Conservation (phyloP, 2,797 vertebrate species). For the Orestias chungarensis region DNA sequence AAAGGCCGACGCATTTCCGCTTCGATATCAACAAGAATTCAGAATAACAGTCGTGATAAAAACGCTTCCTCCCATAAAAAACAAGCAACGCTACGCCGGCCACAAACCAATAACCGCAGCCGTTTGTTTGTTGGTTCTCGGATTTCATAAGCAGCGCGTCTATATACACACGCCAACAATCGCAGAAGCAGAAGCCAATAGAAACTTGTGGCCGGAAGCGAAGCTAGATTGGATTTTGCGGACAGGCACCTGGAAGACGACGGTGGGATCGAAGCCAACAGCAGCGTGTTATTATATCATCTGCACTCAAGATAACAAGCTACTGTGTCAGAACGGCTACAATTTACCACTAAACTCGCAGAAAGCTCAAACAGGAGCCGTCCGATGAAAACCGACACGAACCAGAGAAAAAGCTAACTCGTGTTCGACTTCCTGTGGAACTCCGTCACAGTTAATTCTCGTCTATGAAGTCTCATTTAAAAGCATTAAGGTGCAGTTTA, state of each 20-base stretch:
- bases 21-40: slow-evolving; percentile 8
- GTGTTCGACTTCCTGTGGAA: background rate
- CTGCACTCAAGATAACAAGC: background rate
- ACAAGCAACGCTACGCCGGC: background rate
- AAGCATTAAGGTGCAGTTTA: slow-evolving; percentile 60
- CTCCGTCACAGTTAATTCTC: slow-evolving; percentile 34
- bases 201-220: slow-evolving; percentile 36
- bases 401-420: background rate
- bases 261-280: no score
- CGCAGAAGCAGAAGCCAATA: slow-evolving; percentile 28
- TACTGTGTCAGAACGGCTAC: background rate
- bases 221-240: slow-evolving; percentile 29
- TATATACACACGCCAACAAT: slow-evolving; percentile 61
- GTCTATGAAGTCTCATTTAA: slow-evolving; percentile 29
- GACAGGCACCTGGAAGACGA: slow-evolving; percentile 62
- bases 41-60: slow-evolving; percentile 54
- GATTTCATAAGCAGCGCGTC: slow-evolving; percentile 42
- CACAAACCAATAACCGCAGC: background rate
- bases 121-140: slow-evolving; percentile 21
- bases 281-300: no score
- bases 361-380: slow-evolving; percentile 9
- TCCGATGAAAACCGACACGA: background rate
- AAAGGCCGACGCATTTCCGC: slow-evolving; percentile 55
- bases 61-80: slow-evolving; percentile 41
- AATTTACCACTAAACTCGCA: slow-evolving; percentile 6